Percentiles rank a stretch among this genome's conserved stretches.
These are phyloP conservation scores for Steinernema hermaphroditum DNA, from an alignment of 2,888 invertebrate species.

Conservation along the genomic window DNA sequence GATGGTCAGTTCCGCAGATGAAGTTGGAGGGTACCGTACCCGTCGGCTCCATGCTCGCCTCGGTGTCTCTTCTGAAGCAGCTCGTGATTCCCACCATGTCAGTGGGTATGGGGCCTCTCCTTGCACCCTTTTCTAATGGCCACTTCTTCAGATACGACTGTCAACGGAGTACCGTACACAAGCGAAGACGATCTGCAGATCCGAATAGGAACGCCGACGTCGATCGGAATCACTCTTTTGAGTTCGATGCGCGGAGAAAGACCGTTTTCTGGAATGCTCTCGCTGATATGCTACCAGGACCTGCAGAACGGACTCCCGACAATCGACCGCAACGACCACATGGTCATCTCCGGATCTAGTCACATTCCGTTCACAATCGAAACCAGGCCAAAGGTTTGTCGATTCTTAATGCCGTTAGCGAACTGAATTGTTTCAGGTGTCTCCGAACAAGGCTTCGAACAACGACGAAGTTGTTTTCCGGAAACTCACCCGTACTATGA, in stretches of 20 bases:
- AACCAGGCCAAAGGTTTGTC: slow-evolving; percentile 19
- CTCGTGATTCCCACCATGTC: slow-evolving; percentile 62
- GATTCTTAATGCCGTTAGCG: too few species aligned
- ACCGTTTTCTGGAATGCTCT: slow-evolving; percentile 49
- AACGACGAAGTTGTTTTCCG: slow-evolving; percentile 16
- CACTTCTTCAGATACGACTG: slow-evolving; percentile 46
- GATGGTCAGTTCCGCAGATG: slow-evolving; percentile 58
- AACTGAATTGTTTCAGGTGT: background rate
- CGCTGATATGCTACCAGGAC: slow-evolving; percentile 61
- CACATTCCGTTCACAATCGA: slow-evolving; percentile 51
- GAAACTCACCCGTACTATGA: slow-evolving; percentile 8
- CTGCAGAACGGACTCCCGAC: slow-evolving; percentile 50
- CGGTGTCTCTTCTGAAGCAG: slow-evolving; percentile 63
- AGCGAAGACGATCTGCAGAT: slow-evolving; percentile 60
- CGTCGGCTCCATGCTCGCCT: slow-evolving; percentile 61
- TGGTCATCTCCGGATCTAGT: slow-evolving; percentile 52
- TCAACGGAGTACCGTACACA: slow-evolving; percentile 52
- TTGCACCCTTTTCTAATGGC: slow-evolving; percentile 15
- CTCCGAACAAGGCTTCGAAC: background rate
- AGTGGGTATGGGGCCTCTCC: slow-evolving; percentile 44
- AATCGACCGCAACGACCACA: slow-evolving; percentile 47
- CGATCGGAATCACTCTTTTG: slow-evolving; percentile 52
- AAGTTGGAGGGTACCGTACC: slow-evolving; percentile 62
- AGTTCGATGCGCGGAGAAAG: slow-evolving; percentile 52
- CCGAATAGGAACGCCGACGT: slow-evolving; percentile 56